These are phyloP conservation scores for Drosophila heteroneura DNA, from an alignment of 2,888 invertebrate species.

Conservation along the genomic window DNA sequence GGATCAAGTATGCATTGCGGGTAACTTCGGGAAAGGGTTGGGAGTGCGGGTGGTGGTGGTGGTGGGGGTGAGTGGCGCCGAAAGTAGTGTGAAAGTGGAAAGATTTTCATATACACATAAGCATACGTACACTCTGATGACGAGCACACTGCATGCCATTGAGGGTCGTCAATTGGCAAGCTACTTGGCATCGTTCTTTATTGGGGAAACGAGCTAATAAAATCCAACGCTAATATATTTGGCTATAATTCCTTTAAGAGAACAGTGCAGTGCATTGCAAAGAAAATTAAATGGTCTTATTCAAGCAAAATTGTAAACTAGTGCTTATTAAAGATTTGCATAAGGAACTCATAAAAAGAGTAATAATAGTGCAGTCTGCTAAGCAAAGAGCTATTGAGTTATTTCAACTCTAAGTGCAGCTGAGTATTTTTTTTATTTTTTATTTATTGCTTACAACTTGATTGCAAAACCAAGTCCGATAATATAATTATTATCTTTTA, in stretches of 20 bases:
- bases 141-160: constrained; percentile 20
- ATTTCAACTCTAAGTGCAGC: neutral
- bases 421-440: neutral
- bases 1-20: constrained; percentile 7
- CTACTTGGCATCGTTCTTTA: constrained; percentile 32
- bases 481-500: neutral
- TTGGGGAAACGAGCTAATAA: constrained; percentile 36
- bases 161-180: constrained; percentile 52
- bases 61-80: neutral
- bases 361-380: neutral
- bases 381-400: neutral
- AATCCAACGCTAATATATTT: constrained; percentile 21
- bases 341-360: neutral
- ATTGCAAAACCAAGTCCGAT: neutral
- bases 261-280: neutral
- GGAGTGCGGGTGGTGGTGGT: neutral
- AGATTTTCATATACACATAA: constrained; percentile 19
- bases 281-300: neutral
- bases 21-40: neutral
- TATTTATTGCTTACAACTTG: neutral
- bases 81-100: constrained; percentile 17
- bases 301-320: constrained; percentile 4
- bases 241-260: constrained; percentile 20
- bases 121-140: constrained; percentile 32
- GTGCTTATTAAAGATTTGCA: neutral